phyloP scores from a whole-genome alignment of 2,797 vertebrate genomes.

The Cossypha polioptera region DNA sequence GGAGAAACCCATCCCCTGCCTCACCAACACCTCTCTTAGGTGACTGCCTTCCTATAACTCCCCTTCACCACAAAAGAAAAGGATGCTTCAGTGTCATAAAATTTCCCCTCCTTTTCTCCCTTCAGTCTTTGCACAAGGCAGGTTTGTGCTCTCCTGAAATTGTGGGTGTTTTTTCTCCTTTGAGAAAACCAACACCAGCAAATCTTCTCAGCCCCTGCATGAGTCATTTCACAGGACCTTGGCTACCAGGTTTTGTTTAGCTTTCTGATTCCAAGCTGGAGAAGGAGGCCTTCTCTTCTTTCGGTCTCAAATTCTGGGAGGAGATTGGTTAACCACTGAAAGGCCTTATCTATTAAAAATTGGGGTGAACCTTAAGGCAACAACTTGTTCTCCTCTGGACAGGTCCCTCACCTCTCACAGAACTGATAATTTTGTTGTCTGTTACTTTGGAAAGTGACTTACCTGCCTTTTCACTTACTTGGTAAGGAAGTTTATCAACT shows the following conservation, averaged over 20 bases:
- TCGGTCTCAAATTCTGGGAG: not conserved
- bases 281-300: not conserved
- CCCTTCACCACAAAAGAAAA: not conserved
- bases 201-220: not conserved
- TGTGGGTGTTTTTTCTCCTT: fast-evolving
- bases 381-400: not conserved
- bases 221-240: not conserved
- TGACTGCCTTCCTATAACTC: not conserved
- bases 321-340: not conserved
- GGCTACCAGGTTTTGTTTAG: not conserved
- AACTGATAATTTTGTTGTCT: not conserved
- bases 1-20: not conserved
- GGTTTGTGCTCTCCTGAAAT: not conserved
- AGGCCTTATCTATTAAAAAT: slow-evolving; percentile 10
- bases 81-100: not conserved
- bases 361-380: not conserved
- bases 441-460: not conserved
- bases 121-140: not conserved
- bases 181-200: not conserved
- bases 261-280: not conserved
- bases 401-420: not conserved
- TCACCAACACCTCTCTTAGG: not conserved
- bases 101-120: not conserved
- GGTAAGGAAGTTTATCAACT: not conserved
- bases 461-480: not conserved